Percentiles rank a stretch among this genome's conserved stretches.
These are phyloP conservation scores for Parapristionchus giblindavisi DNA, from an alignment of 2,888 invertebrate species.

Conservation along the genomic window DNA sequence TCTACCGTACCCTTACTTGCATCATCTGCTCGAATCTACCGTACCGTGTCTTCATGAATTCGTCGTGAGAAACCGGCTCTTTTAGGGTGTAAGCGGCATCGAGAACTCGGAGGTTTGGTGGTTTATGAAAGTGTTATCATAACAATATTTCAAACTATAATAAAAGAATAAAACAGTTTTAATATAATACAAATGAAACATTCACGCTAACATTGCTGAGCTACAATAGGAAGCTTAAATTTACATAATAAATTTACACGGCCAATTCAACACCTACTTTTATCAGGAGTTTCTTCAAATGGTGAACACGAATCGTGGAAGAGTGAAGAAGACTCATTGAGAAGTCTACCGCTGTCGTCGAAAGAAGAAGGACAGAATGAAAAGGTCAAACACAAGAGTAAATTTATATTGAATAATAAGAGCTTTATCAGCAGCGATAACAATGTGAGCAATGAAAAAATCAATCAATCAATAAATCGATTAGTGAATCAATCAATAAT, in stretches of 20 bases:
- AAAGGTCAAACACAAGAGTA: neutral
- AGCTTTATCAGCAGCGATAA: no score
- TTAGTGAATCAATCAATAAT: neutral
- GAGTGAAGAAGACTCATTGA: neutral
- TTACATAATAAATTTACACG: no score
- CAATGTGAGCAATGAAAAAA: neutral
- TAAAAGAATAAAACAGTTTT: no score
- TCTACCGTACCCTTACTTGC: neutral
- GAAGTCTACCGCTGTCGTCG: no score
- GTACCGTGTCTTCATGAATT: conserved; percentile 1
- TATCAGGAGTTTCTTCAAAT: conserved; percentile 4
- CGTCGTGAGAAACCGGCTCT: conserved; percentile 14
- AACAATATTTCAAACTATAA: no score
- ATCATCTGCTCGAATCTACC: conserved; percentile 3
- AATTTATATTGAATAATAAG: no score
- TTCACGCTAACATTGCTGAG: no score
- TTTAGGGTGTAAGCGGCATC: conserved; percentile 18
- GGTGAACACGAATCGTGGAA: conserved; percentile 14
- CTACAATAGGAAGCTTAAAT: no score
- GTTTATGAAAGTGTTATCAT: no score
- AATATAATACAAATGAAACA: no score
- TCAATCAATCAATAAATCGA: neutral
- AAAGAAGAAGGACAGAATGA: neutral
- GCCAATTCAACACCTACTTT: neutral
- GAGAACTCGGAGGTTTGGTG: neutral